Conservation (phyloP, 2,888 invertebrate genomes). For the Chorisops tibialis region DNA sequence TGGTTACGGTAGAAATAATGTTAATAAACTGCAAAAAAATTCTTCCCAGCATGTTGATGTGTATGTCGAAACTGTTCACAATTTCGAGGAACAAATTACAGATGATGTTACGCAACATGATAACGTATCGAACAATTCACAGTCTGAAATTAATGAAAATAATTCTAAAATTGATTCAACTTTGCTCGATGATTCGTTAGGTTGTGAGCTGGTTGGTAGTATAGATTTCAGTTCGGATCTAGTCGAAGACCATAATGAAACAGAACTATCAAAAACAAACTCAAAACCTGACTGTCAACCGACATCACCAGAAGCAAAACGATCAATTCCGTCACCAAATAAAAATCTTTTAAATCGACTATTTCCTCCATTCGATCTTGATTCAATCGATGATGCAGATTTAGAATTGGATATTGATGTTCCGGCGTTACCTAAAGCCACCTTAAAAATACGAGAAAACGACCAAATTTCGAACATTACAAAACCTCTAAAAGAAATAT, state of each 20-base stretch:
- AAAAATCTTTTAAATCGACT: background rate
- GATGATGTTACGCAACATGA: background rate
- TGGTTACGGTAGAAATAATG: slow-evolving; percentile 22
- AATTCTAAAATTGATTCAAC: background rate
- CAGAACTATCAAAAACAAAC: too few relatives aligned
- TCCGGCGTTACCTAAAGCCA: background rate
- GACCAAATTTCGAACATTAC: background rate
- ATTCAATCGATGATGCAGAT: slow-evolving; percentile 23
- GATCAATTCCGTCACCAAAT: background rate
- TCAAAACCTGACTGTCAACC: background rate
- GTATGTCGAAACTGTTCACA: background rate
- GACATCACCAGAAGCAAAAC: background rate
- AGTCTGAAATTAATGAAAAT: background rate
- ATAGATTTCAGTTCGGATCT: background rate
- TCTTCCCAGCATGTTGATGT: background rate
- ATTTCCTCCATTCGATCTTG: background rate
- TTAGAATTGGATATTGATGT: slow-evolving; percentile 23
- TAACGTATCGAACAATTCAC: background rate
- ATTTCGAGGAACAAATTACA: background rate
- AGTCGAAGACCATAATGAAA: background rate
- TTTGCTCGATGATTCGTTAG: slow-evolving; percentile 9
- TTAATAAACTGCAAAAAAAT: slow-evolving; percentile 22
- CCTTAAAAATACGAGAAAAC: background rate
- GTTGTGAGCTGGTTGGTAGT: slow-evolving; percentile 3
- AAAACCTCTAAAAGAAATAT: background rate